Base-by-base conservation (phyloP, 1,140 invertebrate genomes). In the Nixonia krombeini region DNA sequence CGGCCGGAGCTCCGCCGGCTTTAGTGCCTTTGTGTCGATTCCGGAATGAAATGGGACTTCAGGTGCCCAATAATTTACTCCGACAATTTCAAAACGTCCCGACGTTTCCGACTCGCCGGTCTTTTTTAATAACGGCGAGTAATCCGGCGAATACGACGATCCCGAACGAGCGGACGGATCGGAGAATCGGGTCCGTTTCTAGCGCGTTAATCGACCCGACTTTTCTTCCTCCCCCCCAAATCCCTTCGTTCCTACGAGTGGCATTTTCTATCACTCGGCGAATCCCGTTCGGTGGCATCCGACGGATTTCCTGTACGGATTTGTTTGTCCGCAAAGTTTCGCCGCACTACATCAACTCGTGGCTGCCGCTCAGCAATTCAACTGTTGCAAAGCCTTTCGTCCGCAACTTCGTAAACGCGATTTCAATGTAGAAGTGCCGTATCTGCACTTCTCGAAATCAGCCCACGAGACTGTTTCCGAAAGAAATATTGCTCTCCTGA, bases 241-340 rank as follows among this genome's bases (percentile, higher is more conserved):
- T 70, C 62, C 62, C 53, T 63, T 58, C 55, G 51, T 65, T 70
- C 73, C 70, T 75, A 68, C 73, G 63, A 76, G 67, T 65, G 70
- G 59, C 72, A 65, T 70, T 69, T 69, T 72, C 66, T 71, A 58
- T 69, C 62, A 72, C 72, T 70, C 46, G 46, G 23, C 66, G 68
- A 75, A 71, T 69, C 65, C 63, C 66, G 61, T 72, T 74, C 65
- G 69, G 65, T 64, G 55, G 64, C 69, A 77, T 80, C 70, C 74
- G 62, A 70, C 78, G 79, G 73, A 80, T 79, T 75, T 81, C 78
- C 76, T 74, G 70, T 66, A 74, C 70, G 78, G 76, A 82, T 82
- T 84, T 84, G 82, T 84, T 84, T 84, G 80, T 72, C 77, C 72
- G 78, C 75, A 78, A 84, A 82, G 78, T 84, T 81, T 79, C 63